These are phyloP conservation scores for Drosophila arizonae DNA, from an alignment of 1,140 invertebrate genomes.

Conservation along the genomic window DNA sequence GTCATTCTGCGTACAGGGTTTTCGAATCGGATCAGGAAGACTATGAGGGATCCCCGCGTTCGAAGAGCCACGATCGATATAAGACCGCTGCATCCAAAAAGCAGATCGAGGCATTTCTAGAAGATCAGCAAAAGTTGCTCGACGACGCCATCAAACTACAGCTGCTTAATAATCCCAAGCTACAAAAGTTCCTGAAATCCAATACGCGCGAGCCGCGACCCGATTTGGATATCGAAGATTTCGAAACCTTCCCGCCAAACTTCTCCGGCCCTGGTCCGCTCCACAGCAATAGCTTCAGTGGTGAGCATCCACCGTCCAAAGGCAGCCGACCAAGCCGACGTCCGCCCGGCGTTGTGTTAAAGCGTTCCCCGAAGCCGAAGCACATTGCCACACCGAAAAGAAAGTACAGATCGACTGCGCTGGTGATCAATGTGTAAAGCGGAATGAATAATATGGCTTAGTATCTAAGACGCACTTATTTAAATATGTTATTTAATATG, in stretches of 20 bases:
- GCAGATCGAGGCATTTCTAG: slow-evolving; percentile 74
- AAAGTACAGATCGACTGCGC: slow-evolving; percentile 66
- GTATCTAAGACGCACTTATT: slow-evolving; percentile 34
- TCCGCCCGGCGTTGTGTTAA: slow-evolving; percentile 45
- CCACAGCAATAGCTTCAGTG: slow-evolving; percentile 49
- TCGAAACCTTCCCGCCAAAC: slow-evolving; percentile 64
- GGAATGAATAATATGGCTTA: neutral
- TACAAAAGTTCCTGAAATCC: slow-evolving; percentile 71
- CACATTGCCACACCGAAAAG: slow-evolving; percentile 61
- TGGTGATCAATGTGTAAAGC: slow-evolving; percentile 74
- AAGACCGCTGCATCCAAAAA: slow-evolving; percentile 78
- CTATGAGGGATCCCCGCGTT: slow-evolving; percentile 50
- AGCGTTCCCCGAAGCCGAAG: slow-evolving; percentile 56
- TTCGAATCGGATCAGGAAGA: slow-evolving; percentile 71
- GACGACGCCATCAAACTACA: slow-evolving; percentile 76
- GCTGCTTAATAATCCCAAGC: slow-evolving; percentile 71
- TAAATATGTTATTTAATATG: slow-evolving; percentile 35
- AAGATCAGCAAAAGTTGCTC: slow-evolving; percentile 74
- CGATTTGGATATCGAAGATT: slow-evolving; percentile 66
- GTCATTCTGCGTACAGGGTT: slow-evolving; percentile 62
- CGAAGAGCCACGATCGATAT: slow-evolving; percentile 61
- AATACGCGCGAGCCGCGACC: slow-evolving; percentile 63
- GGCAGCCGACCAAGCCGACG: slow-evolving; percentile 46
- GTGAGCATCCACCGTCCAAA: slow-evolving; percentile 44
- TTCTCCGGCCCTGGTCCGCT: slow-evolving; percentile 55